A percentile compares a stretch with the other conserved stretches of the same genome.
phyloP scores from a whole-genome alignment of 2,888 invertebrate genomes.

The Halocaridina rubra region DNA sequence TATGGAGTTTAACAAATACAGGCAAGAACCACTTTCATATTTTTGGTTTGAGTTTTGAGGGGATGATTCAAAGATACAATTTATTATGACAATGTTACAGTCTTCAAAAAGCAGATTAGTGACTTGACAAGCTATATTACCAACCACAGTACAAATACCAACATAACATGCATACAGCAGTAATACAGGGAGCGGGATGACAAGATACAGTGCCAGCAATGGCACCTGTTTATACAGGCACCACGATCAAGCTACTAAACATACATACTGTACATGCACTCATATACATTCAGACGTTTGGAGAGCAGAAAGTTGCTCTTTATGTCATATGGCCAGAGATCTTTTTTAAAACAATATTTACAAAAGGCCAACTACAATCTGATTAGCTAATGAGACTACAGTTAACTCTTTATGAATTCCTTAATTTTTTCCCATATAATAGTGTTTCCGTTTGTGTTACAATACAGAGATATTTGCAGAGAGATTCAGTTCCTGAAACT shows the following conservation, averaged over 20 bases:
- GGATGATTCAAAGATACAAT: constrained; percentile 31
- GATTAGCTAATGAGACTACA: neutral
- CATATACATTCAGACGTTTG: neutral
- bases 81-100: constrained; percentile 34
- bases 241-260: constrained; percentile 54
- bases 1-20: constrained; percentile 55
- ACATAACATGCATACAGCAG: constrained; percentile 57
- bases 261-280: constrained; percentile 44
- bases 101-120: constrained; percentile 46
- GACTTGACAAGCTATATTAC: constrained; percentile 52
- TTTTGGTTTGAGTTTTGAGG: constrained; percentile 26
- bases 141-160: constrained; percentile 57
- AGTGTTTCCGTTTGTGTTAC: constrained; percentile 16
- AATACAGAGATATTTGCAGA: neutral
- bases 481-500: neutral
- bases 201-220: neutral
- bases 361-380: constrained; percentile 35
- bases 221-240: constrained; percentile 9
- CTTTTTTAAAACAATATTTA: constrained; percentile 43
- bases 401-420: neutral
- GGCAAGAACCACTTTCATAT: constrained; percentile 40
- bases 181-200: constrained; percentile 40
- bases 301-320: neutral
- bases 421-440: constrained; percentile 1
- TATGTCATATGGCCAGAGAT: constrained; percentile 35